A percentile compares a stretch with the other conserved stretches of the same genome.
These are phyloP conservation scores for Microcebus ravelobensis DNA, from an alignment of 2,113 vertebrate genomes.

Conservation along the genomic window DNA sequence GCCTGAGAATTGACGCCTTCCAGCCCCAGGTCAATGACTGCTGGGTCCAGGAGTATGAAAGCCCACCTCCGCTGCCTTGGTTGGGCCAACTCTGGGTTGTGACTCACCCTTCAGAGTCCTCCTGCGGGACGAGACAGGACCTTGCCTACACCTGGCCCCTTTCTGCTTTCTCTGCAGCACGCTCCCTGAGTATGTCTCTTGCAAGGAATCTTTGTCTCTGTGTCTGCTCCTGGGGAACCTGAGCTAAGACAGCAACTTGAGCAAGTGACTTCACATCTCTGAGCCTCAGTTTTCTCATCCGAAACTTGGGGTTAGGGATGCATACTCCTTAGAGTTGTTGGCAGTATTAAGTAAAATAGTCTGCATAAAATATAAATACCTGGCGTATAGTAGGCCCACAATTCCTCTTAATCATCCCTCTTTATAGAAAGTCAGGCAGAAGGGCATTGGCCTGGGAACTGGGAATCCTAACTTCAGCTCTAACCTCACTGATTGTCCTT, in stretches of 20 bases:
- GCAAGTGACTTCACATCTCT: background rate
- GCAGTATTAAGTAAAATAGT: background rate
- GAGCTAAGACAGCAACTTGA: background rate
- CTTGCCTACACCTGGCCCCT: rapidly evolving
- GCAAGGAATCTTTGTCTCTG: background rate
- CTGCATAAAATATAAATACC: background rate
- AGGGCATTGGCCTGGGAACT: background rate
- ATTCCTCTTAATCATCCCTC: background rate
- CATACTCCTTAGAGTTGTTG: background rate
- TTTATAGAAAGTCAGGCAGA: background rate
- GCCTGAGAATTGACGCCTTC: background rate
- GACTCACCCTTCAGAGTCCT: background rate
- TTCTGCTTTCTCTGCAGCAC: background rate
- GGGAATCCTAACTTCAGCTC: background rate
- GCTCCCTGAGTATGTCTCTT: background rate
- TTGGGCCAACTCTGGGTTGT: background rate
- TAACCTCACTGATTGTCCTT: background rate
- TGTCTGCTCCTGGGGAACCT: background rate
- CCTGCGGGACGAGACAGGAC: too few species aligned
- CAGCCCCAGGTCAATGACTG: background rate
- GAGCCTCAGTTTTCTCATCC: background rate
- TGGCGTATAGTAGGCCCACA: rapidly evolving
- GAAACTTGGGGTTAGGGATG: background rate
- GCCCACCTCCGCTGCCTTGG: background rate
- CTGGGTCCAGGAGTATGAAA: background rate